Evolutionary conservation across 2,888 invertebrate species (phyloP).

Genomic region (Lithophane socia): DNA sequence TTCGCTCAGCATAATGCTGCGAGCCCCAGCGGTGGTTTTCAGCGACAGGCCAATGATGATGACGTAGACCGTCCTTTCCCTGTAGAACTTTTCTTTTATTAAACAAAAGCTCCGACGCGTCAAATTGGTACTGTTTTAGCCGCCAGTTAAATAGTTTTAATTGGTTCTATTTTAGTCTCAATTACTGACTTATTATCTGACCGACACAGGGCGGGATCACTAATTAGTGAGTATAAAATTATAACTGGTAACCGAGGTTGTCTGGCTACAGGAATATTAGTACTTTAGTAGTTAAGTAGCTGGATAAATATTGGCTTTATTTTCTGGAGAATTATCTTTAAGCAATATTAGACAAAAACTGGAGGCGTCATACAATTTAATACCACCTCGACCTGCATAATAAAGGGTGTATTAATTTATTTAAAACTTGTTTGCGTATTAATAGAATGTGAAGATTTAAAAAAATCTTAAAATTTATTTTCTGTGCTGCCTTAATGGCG

Average conservation of each 20-base stretch:
- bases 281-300: neutral
- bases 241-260: conserved; percentile 21
- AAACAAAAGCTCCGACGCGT: conserved; percentile 2
- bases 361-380: neutral
- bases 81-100: neutral
- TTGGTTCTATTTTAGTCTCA: conserved; percentile 46
- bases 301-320: neutral
- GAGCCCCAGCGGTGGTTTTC: neutral
- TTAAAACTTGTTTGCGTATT: too few species aligned
- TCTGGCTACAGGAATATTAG: conserved; percentile 9
- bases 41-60: neutral
- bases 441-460: too few species aligned
- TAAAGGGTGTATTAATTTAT: neutral
- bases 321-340: neutral
- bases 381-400: neutral
- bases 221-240: conserved; percentile 23
- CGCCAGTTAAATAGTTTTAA: conserved; percentile 35
- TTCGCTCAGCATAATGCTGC: neutral
- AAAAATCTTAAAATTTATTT: too few species aligned
- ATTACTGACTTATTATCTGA: conserved; percentile 18
- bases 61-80: neutral
- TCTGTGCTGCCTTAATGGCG: too few species aligned
- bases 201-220: conserved; percentile 5
- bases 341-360: neutral
- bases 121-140: conserved; percentile 22